Conservation (phyloP, 2,113 vertebrate genomes). For the Oryzias woworae region DNA sequence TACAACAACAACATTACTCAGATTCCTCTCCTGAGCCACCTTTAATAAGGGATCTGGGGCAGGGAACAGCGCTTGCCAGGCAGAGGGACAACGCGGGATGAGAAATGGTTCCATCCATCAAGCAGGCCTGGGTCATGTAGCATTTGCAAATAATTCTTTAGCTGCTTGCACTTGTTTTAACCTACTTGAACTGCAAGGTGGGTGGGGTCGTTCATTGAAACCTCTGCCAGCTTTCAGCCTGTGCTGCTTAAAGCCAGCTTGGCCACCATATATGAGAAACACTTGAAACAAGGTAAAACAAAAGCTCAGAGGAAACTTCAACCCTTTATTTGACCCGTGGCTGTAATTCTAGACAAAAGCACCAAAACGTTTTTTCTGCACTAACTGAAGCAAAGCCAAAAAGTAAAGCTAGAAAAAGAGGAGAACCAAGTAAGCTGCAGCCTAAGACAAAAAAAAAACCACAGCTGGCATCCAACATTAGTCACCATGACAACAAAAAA, state of each 20-base stretch:
- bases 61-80: slow-evolving; percentile 15
- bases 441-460: slow-evolving; percentile 76
- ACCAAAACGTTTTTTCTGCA: slow-evolving; percentile 41
- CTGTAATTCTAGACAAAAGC: slow-evolving; percentile 33
- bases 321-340: slow-evolving; percentile 40
- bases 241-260: slow-evolving; percentile 12
- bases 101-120: slow-evolving; percentile 48
- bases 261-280: slow-evolving; percentile 7
- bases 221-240: slow-evolving; percentile 7
- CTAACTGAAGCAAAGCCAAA: slow-evolving; percentile 38
- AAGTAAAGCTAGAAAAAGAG: slow-evolving; percentile 52
- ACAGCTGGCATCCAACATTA: slow-evolving; percentile 75
- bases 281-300: slow-evolving; percentile 39
- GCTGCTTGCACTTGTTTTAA: slow-evolving; percentile 41
- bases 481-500: slow-evolving; percentile 72
- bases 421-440: slow-evolving; percentile 51
- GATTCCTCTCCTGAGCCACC: slow-evolving; percentile 51
- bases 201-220: slow-evolving; percentile 16
- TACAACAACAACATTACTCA: slow-evolving; percentile 61
- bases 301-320: slow-evolving; percentile 40
- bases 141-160: slow-evolving; percentile 40
- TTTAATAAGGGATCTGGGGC: slow-evolving; percentile 45
- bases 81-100: slow-evolving; percentile 35
- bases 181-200: slow-evolving; percentile 30
- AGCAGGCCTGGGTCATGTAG: slow-evolving; percentile 33